phyloP scores from a whole-genome alignment of 2,888 invertebrate genomes.

The Chrysolina americana region DNA sequence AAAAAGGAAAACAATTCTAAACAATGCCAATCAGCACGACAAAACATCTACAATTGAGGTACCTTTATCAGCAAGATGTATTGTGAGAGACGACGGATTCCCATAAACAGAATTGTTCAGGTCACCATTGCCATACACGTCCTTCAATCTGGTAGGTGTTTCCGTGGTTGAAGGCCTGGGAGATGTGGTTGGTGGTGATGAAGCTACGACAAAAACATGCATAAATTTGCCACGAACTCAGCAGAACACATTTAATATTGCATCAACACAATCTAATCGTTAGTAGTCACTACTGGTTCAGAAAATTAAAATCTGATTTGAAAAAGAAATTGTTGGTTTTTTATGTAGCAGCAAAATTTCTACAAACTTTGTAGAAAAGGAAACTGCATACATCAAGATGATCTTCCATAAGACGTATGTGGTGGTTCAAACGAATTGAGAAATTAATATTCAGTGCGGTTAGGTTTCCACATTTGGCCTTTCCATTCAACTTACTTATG shows the following conservation, averaged over 20 bases:
- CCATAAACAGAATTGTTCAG: conserved; percentile 76
- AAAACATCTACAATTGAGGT: conserved; percentile 51
- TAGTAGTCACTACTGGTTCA: no score
- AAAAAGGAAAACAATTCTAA: conserved; percentile 22
- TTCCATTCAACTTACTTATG: no score
- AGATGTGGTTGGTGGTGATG: conserved; percentile 85
- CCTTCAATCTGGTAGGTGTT: conserved; percentile 69
- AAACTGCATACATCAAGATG: no score
- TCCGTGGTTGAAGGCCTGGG: conserved; percentile 82
- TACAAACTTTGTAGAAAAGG: no score
- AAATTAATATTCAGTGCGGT: no score
- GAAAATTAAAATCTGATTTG: no score
- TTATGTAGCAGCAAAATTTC: no score
- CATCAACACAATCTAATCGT: not conserved
- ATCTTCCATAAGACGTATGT: no score
- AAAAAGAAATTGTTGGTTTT: not conserved
- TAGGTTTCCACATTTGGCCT: no score
- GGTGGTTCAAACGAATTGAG: no score
- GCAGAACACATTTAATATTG: not conserved
- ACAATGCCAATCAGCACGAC: conserved; percentile 7
- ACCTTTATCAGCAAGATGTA: conserved; percentile 75
- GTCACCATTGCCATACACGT: conserved; percentile 69
- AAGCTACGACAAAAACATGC: conserved; percentile 74
- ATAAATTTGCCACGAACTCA: conserved; percentile 44
- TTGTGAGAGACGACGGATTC: conserved; percentile 77